Evolutionary conservation across 2,888 invertebrate genomes (phyloP).

Genomic region (Cataglyphis livida): DNA sequence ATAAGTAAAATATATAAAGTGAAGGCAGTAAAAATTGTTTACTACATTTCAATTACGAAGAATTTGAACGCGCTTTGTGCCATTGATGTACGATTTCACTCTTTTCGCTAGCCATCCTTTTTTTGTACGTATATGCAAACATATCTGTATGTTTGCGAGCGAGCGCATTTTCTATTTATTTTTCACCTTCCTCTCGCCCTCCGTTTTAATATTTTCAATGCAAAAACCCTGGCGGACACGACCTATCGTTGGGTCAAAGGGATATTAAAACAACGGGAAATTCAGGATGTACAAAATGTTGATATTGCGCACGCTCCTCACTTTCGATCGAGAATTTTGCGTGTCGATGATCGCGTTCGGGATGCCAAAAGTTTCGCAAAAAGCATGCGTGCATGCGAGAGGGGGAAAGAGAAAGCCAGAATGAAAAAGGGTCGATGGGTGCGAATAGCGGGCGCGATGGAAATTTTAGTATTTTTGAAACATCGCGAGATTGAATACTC

Average conservation of each 20-base stretch:
- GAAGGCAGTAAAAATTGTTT: slow-evolving; percentile 18
- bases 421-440: neutral
- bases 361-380: slow-evolving; percentile 43
- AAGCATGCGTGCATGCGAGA: slow-evolving; percentile 3
- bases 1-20: neutral
- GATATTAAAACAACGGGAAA: slow-evolving; percentile 62
- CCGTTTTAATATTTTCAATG: slow-evolving; percentile 46
- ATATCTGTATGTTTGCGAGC: neutral
- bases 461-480: slow-evolving; percentile 42
- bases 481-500: slow-evolving; percentile 42
- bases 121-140: slow-evolving; percentile 16
- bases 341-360: slow-evolving; percentile 52
- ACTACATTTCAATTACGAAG: slow-evolving; percentile 41
- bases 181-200: slow-evolving; percentile 21
- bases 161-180: slow-evolving; percentile 1
- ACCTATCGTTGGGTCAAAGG: slow-evolving; percentile 51
- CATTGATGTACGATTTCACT: slow-evolving; percentile 24
- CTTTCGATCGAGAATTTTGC: slow-evolving; percentile 48
- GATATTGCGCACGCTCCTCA: slow-evolving; percentile 47
- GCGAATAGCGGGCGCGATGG: slow-evolving; percentile 13
- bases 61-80: slow-evolving; percentile 26
- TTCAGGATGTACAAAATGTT: slow-evolving; percentile 51
- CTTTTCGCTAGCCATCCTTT: slow-evolving; percentile 14
- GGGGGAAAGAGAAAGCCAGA: neutral
- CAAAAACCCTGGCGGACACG: slow-evolving; percentile 31